Percentiles rank a stretch among this genome's conserved stretches.
Conservation (phyloP, 2,888 invertebrate genomes). For the Sthenelais limicola region DNA sequence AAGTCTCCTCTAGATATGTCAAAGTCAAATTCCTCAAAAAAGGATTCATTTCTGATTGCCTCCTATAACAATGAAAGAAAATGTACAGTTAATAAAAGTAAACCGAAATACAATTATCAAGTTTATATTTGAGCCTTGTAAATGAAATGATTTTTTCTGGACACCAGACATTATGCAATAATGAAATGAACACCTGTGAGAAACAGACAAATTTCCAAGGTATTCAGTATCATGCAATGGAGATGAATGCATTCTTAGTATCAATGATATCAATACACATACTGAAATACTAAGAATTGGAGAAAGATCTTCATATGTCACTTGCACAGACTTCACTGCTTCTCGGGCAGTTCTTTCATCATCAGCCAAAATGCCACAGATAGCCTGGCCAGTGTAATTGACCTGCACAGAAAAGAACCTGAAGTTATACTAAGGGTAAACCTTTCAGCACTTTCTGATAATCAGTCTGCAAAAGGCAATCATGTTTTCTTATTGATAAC, state of each 20-base stretch:
- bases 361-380: slow-evolving; percentile 86
- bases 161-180: no score
- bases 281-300: slow-evolving; percentile 85
- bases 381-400: slow-evolving; percentile 79
- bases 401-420: no score
- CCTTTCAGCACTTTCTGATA: no score
- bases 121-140: no score
- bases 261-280: no score
- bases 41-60: slow-evolving; percentile 46
- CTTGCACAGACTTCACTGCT: slow-evolving; percentile 85
- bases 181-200: not conserved
- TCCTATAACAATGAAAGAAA: slow-evolving; percentile 38
- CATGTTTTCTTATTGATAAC: no score
- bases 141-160: no score
- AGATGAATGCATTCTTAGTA: no score
- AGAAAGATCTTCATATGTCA: slow-evolving; percentile 85
- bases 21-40: not conserved
- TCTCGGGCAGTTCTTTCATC: slow-evolving; percentile 85
- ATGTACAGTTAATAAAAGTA: not conserved
- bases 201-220: not conserved
- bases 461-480: no score
- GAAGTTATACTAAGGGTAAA: no score
- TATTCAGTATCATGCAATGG: not conserved
- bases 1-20: slow-evolving; percentile 76
- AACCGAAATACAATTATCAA: no score